Evolutionary conservation across 2,888 invertebrate genomes (phyloP).

Genomic region (Lochmaea capreae): DNA sequence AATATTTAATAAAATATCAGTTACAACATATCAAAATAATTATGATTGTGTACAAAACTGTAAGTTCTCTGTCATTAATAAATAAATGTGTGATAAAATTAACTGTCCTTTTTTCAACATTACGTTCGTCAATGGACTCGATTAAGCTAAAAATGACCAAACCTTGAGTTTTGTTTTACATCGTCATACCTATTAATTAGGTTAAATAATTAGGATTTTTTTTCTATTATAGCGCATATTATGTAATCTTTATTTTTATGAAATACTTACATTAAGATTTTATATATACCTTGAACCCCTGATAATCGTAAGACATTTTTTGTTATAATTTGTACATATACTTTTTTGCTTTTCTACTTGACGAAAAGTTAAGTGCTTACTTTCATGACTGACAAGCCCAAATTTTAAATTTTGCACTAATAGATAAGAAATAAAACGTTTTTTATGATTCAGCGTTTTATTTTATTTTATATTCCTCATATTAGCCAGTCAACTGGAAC

Average conservation of each 20-base stretch:
- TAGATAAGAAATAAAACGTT: constrained; percentile 35
- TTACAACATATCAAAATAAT: too few relatives aligned
- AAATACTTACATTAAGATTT: constrained; percentile 42
- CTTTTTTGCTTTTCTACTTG: constrained; percentile 37
- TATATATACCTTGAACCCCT: constrained; percentile 40
- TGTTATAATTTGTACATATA: constrained; percentile 34
- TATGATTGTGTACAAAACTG: too few relatives aligned
- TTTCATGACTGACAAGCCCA: constrained; percentile 33
- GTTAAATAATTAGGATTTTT: constrained; percentile 23
- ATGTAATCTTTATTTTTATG: constrained; percentile 39
- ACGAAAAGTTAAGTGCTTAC: constrained; percentile 28
- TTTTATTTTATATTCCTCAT: background rate
- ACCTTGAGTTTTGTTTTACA: constrained; percentile 23
- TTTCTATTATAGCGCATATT: constrained; percentile 31
- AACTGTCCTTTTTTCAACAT: background rate
- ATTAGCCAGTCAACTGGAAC: too few relatives aligned
- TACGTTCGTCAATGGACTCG: background rate
- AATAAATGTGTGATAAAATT: too few relatives aligned
- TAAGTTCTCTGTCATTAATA: background rate
- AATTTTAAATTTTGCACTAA: constrained; percentile 33
- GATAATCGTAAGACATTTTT: constrained; percentile 41
- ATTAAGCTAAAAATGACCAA: constrained; percentile 17
- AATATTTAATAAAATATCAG: too few relatives aligned
- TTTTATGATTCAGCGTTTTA: constrained; percentile 21
- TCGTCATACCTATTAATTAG: constrained; percentile 15